Evolutionary conservation across 2,888 invertebrate species (phyloP).

Genomic region (Meliscaeva auricollis): DNA sequence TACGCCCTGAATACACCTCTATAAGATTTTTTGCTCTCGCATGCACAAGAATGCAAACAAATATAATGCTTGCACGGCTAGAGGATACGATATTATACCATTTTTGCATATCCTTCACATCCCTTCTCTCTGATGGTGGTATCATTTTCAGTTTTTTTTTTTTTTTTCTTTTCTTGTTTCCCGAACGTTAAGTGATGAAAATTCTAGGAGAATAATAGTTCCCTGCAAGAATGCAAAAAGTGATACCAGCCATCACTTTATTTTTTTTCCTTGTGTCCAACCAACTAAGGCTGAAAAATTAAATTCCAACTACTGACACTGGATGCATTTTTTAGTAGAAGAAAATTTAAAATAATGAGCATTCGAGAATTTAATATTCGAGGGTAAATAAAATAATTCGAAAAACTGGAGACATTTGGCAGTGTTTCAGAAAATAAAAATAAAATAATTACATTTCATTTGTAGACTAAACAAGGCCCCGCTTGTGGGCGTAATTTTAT

Average conservation of each 20-base stretch:
- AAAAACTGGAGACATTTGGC: slow-evolving; percentile 57
- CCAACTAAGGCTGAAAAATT: background rate
- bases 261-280: slow-evolving; percentile 10
- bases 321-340: slow-evolving; percentile 57
- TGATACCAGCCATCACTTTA: slow-evolving; percentile 16
- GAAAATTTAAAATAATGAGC: slow-evolving; percentile 62
- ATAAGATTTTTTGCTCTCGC: slow-evolving; percentile 41
- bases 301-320: slow-evolving; percentile 41
- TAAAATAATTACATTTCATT: slow-evolving; percentile 67
- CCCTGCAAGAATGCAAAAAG: slow-evolving; percentile 13
- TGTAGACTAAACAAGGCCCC: slow-evolving; percentile 34
- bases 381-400: slow-evolving; percentile 49
- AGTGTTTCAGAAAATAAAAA: slow-evolving; percentile 52
- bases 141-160: no score
- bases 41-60: slow-evolving; percentile 55
- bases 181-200: slow-evolving; percentile 37
- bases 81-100: slow-evolving; percentile 42
- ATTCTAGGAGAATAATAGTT: slow-evolving; percentile 45
- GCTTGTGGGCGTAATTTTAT: slow-evolving; percentile 12
- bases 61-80: slow-evolving; percentile 48
- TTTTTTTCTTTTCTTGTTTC: background rate
- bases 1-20: background rate
- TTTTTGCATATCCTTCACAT: slow-evolving; percentile 13
- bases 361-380: slow-evolving; percentile 51
- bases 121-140: background rate